Evolutionary conservation across 2,888 invertebrate species (phyloP), one percentile per base, ranked within the genome.

Genomic region (Nasonovia ribisnigri): DNA sequence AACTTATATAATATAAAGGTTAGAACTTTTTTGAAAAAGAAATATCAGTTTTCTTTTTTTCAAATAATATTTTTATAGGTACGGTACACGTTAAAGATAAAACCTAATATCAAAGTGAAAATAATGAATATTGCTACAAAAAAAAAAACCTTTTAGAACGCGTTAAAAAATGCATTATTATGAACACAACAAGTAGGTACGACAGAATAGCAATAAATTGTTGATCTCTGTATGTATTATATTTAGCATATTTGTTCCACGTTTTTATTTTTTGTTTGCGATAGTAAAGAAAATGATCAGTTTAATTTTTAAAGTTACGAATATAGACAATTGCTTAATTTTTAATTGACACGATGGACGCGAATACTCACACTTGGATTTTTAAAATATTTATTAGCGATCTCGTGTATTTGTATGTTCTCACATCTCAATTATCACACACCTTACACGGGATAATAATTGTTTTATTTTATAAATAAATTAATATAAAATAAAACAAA

Each of bases 81-180:
- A 46, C 0, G 46, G 1, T 36, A 84, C 46, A 24, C 26, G 43
- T 54, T 92, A n/a, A 84, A 54, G n/a, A 89, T 92, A 46, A 92
- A 89, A 92, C 36, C 57, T 57, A 92, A 89, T 92, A 84, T 84
- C 46, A 84, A 89, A 92, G 26, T 92, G 24, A 84, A 84, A 92
- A 88, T 20, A 36, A 77, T 26, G 88, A 84, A 51, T 84, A 13
- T 48, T 42, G 10, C 29, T 77, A 48, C 20, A 60, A 90, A 77
- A 90, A 77, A 77, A 20, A 91, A 57, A 87, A 13, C 24, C 57
- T 54, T 77, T 48, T 46, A 24, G 24, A 77, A 86, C 57, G 84
- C 54, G 10, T 54, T 91, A n/a, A n/a, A 84, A 46, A 29, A 86
- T 91, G 57, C 86, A 46, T 86, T 91, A 57, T 84, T 57, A 46